A percentile compares a stretch with the other conserved stretches of the same genome.
Evolutionary conservation across 2,888 invertebrate species (phyloP).

Genomic region (Aleiodes alternator): DNA sequence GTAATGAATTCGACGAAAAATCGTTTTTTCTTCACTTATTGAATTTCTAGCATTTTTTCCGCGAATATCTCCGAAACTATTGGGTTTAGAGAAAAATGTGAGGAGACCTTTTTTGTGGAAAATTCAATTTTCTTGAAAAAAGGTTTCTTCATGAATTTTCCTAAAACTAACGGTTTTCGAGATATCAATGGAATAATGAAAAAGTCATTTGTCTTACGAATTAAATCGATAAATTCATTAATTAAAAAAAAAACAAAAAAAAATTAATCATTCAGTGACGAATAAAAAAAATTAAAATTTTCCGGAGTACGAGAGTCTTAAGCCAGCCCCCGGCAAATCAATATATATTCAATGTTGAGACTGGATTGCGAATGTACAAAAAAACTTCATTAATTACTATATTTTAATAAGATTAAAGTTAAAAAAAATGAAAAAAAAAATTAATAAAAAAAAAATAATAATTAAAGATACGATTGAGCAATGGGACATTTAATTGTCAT

Average conservation of each 20-base stretch:
- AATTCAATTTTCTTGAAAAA: too few species aligned
- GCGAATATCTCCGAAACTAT: too few species aligned
- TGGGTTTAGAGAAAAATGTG: too few species aligned
- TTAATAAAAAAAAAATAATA: slow-evolving; percentile 34
- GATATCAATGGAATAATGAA: too few species aligned
- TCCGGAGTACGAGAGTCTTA: slow-evolving; percentile 37
- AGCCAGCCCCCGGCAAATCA: slow-evolving; percentile 47
- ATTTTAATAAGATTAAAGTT: slow-evolving; percentile 40
- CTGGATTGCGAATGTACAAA: slow-evolving; percentile 68
- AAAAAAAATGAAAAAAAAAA: slow-evolving; percentile 31
- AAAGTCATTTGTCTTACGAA: too few species aligned
- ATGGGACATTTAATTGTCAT: slow-evolving; percentile 1
- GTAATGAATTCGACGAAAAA: too few species aligned
- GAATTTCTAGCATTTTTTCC: too few species aligned
- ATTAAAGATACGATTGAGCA: too few species aligned
- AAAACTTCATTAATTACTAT: slow-evolving; percentile 55
- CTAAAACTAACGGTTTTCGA: too few species aligned
- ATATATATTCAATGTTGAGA: slow-evolving; percentile 63
- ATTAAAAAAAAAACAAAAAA: background rate
- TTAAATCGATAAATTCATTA: background rate
- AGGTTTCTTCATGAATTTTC: too few species aligned
- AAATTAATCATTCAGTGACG: background rate
- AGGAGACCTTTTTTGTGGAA: too few species aligned
- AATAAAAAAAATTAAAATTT: slow-evolving; percentile 35
- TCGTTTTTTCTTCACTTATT: too few species aligned